Conservation (phyloP, 37 sponge, comb jelly and placozoan species). For the Aplysina aerophoba region DNA sequence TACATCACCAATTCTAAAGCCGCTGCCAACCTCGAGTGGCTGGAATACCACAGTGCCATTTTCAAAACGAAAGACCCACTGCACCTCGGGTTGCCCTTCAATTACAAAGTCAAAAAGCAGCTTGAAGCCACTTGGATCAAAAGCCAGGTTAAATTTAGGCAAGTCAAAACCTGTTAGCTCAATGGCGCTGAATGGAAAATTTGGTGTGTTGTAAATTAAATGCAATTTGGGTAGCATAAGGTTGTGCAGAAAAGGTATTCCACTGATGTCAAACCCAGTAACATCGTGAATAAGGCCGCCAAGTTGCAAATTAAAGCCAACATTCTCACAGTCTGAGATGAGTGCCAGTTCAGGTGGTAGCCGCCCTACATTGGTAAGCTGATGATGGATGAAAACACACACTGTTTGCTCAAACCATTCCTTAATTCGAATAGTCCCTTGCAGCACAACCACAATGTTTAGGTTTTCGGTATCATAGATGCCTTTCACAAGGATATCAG, state of each 20-base stretch:
- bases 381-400: not conserved
- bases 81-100: not conserved
- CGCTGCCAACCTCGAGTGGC: too few relatives aligned
- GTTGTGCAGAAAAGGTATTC: not conserved
- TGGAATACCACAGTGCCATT: not conserved
- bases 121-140: not conserved
- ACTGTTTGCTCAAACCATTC: conserved; percentile 4
- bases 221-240: not conserved
- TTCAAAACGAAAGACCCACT: not conserved
- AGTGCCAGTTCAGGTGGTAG: not conserved
- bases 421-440: not conserved
- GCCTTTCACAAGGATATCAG: not conserved
- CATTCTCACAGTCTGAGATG: not conserved
- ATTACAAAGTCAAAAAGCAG: not conserved
- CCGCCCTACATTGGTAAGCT: not conserved
- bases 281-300: not conserved
- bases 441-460: not conserved
- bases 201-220: not conserved
- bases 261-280: conserved; percentile 18
- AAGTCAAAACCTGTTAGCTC: not conserved
- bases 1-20: too few relatives aligned
- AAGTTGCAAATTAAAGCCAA: not conserved
- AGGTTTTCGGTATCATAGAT: not conserved
- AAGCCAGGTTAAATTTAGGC: not conserved
- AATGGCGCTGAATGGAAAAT: not conserved